Evolutionary conservation across 2,888 invertebrate genomes (phyloP).

Genomic region (Noctua janthina): DNA sequence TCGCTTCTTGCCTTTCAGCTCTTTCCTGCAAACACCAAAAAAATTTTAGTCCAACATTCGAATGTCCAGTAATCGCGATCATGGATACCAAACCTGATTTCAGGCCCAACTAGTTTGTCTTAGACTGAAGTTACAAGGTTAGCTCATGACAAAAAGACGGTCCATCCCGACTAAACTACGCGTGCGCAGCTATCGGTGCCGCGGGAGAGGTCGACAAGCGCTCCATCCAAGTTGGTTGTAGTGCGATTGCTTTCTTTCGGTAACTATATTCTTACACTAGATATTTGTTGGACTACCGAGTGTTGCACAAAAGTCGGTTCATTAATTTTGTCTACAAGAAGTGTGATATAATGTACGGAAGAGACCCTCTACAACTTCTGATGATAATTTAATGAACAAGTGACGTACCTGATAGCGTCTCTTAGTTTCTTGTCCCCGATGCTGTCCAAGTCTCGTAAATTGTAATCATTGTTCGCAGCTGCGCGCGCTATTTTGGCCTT

Average conservation of each 20-base stretch:
- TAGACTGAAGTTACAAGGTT: background rate
- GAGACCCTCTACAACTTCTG: background rate
- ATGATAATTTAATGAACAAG: background rate
- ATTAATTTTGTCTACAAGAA: background rate
- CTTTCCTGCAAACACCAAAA: conserved; percentile 80
- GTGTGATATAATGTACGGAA: background rate
- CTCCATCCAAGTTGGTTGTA: background rate
- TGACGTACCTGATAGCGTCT: conserved; percentile 91
- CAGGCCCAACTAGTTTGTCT: background rate
- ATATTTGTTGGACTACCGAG: background rate
- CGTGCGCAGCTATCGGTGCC: background rate
- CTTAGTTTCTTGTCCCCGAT: conserved; percentile 92
- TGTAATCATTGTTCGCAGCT: conserved; percentile 90
- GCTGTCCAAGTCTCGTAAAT: conserved; percentile 92
- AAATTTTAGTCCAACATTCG: conserved; percentile 12
- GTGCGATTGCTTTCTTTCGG: background rate
- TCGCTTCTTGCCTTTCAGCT: conserved; percentile 87
- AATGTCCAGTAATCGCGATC: background rate
- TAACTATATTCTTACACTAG: background rate
- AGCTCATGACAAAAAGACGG: background rate
- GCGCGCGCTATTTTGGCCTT: conserved; percentile 91
- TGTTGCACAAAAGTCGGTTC: background rate
- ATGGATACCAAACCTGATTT: background rate
- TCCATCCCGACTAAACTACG: background rate
- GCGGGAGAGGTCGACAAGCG: background rate